Percentiles rank a stretch among this genome's conserved stretches.
These are phyloP conservation scores for Halisarca cf. caerulea DNA, from an alignment of 37 sponge, comb jelly and placozoan species.

Conservation along the genomic window DNA sequence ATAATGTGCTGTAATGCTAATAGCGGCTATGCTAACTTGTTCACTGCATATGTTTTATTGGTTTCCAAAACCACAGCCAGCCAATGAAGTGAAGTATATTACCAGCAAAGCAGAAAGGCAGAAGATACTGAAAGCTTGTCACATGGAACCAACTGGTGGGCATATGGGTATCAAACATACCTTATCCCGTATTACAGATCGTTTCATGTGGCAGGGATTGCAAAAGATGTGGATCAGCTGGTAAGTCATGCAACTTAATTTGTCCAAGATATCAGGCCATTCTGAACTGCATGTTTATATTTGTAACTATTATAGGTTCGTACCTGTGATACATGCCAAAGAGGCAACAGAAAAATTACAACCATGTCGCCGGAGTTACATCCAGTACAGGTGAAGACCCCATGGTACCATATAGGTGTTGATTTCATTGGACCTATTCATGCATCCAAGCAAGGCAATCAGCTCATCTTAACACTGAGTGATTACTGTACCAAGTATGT, in stretches of 20 bases:
- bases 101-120: conserved; percentile 7
- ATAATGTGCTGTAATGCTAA: too few relatives aligned
- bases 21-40: too few relatives aligned
- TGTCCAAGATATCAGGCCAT: too few relatives aligned
- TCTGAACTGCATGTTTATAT: too few relatives aligned
- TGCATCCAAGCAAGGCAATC: conserved; percentile 20
- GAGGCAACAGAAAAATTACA: conserved; percentile 41
- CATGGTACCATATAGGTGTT: conserved; percentile 76
- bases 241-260: conserved; percentile 38
- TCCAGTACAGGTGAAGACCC: conserved; percentile 68
- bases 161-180: conserved; percentile 68
- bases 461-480: conserved; percentile 66
- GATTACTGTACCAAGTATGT: conserved; percentile 74
- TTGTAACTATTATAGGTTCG: conserved; percentile 32
- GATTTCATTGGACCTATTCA: conserved; percentile 71
- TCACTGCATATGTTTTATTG: background rate
- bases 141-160: conserved; percentile 67
- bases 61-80: background rate
- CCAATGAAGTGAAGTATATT: conserved; percentile 21
- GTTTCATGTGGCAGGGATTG: conserved; percentile 65
- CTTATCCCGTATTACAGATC: conserved; percentile 43
- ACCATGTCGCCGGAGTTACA: conserved; percentile 60
- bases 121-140: conserved; percentile 58
- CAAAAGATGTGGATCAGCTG: conserved; percentile 47
- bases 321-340: conserved; percentile 73